Evolutionary conservation across 2,888 invertebrate species (phyloP).

Genomic region (Pammene aurita): DNA sequence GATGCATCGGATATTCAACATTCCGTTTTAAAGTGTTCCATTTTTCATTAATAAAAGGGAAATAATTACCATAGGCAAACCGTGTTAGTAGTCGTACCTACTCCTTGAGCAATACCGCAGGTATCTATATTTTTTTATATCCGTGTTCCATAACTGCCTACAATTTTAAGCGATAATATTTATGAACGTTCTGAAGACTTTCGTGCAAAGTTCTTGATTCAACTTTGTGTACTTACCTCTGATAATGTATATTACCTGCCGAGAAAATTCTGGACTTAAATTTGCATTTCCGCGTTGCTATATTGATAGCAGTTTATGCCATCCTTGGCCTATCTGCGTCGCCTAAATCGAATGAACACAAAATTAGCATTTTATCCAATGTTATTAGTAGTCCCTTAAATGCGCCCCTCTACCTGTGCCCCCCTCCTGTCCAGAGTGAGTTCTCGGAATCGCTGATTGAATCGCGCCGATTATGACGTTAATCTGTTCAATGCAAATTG

Average conservation of each 20-base stretch:
- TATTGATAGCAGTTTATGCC: constrained; percentile 45
- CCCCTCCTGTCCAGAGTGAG: constrained; percentile 64
- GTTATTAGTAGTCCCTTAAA: constrained; percentile 76
- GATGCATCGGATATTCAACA: no score
- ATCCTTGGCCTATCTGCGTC: constrained; percentile 61
- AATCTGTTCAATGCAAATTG: constrained; percentile 83
- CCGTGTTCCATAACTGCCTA: no score
- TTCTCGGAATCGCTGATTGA: constrained; percentile 78
- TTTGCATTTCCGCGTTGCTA: constrained; percentile 33
- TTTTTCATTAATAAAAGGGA: no score
- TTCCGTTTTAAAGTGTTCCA: no score
- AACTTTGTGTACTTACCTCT: not conserved
- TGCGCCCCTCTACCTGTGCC: constrained; percentile 48
- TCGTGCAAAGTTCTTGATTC: not conserved
- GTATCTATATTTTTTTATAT: no score
- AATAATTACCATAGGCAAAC: no score
- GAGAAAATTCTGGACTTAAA: constrained; percentile 19
- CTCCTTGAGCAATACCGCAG: no score
- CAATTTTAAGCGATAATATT: not conserved
- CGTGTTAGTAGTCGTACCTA: no score
- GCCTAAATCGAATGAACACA: constrained; percentile 80
- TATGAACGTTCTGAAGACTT: not conserved
- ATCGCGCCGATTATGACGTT: constrained; percentile 82
- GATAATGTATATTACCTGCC: constrained; percentile 1
- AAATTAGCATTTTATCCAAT: constrained; percentile 82